phyloP scores from a whole-genome alignment of 1,140 invertebrate genomes.

The Neelides sp. region DNA sequence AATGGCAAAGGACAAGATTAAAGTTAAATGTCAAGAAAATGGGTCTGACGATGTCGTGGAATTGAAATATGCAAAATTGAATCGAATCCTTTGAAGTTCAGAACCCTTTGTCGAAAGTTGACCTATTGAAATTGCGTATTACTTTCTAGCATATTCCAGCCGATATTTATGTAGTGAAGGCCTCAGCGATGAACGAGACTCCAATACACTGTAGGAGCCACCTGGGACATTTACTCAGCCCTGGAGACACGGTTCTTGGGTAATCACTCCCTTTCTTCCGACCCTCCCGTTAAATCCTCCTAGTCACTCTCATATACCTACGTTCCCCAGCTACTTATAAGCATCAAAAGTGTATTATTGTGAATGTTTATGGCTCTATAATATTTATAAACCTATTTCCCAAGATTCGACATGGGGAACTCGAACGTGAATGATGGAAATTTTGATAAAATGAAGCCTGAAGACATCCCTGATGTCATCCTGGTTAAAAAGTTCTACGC shows the following conservation, averaged over 20 bases:
- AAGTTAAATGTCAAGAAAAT: too few species aligned
- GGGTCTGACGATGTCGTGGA: too few species aligned
- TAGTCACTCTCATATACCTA: neutral
- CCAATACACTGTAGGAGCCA: conserved; percentile 79
- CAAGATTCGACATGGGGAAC: conserved; percentile 76
- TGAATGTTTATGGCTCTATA: neutral
- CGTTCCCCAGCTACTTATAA: conserved; percentile 8
- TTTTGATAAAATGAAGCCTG: conserved; percentile 66
- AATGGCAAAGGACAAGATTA: too few species aligned
- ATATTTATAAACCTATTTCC: neutral
- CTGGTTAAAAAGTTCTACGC: conserved; percentile 86
- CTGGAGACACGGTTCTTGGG: conserved; percentile 85
- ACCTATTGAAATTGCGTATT: too few species aligned
- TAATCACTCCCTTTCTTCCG: conserved; percentile 36
- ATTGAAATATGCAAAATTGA: too few species aligned
- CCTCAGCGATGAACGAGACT: conserved; percentile 70
- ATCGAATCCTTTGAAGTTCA: too few species aligned
- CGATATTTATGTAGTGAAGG: conserved; percentile 85
- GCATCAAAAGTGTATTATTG: neutral
- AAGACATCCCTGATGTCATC: conserved; percentile 72
- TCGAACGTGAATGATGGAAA: conserved; percentile 79
- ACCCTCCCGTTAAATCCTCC: conserved; percentile 2
- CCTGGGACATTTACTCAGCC: conserved; percentile 81
- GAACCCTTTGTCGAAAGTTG: too few species aligned
- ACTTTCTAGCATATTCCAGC: conserved; percentile 64